A percentile compares a stretch with the other conserved stretches of the same genome.
Conservation (phyloP, 2,888 invertebrate genomes). For the Pyrochroa serraticornis region DNA sequence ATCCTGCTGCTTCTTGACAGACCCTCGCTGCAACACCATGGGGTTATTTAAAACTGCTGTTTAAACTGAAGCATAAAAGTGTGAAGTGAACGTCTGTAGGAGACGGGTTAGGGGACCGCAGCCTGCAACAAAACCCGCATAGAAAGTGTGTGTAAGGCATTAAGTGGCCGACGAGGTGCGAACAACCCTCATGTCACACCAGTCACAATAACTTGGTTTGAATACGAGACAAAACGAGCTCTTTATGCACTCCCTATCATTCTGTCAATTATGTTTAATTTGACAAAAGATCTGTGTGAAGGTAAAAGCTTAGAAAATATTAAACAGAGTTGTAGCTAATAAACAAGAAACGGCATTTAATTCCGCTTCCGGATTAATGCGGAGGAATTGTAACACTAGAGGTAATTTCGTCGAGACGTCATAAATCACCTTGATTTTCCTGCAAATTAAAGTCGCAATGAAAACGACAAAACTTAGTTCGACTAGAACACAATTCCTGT, state of each 20-base stretch:
- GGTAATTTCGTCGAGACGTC: background rate
- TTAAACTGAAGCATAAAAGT: background rate
- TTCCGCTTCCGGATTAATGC: background rate
- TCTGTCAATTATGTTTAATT: slow-evolving; percentile 40
- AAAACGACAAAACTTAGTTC: too few species aligned
- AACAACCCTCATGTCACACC: slow-evolving; percentile 41
- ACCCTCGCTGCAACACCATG: background rate
- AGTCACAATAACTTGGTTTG: slow-evolving; percentile 39
- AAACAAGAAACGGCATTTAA: background rate
- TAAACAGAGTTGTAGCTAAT: background rate
- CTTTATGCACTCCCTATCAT: slow-evolving; percentile 34
- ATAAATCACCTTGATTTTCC: background rate
- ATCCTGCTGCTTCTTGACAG: too few species aligned
- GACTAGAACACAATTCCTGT: too few species aligned
- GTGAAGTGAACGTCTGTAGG: slow-evolving; percentile 2
- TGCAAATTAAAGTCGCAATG: too few species aligned
- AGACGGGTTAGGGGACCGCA: slow-evolving; percentile 22
- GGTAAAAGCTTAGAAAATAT: slow-evolving; percentile 29
- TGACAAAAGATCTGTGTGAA: slow-evolving; percentile 34
- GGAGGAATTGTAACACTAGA: background rate
- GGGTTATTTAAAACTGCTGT: background rate
- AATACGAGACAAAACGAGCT: slow-evolving; percentile 38
- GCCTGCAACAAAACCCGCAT: slow-evolving; percentile 32
- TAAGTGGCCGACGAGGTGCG: slow-evolving; percentile 45
- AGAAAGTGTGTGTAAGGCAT: slow-evolving; percentile 33